These are phyloP conservation scores for Rhombomys opimus DNA, from an alignment of 2,113 vertebrate genomes.

Conservation along the genomic window DNA sequence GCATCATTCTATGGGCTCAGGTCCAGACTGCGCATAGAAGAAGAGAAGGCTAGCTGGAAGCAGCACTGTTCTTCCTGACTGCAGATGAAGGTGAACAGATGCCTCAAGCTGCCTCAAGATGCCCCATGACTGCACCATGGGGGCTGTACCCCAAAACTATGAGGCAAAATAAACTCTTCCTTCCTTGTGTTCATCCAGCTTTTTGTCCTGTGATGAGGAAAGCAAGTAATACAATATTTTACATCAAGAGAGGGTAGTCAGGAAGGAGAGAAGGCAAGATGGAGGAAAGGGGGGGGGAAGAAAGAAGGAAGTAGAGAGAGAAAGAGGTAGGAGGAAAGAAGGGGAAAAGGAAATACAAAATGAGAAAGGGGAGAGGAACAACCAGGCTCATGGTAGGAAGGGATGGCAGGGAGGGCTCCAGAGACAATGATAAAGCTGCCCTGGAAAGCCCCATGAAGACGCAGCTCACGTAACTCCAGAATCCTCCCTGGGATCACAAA, in stretches of 20 bases:
- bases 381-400: background rate
- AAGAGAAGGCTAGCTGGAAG: background rate
- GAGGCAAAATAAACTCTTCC: background rate
- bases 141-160: background rate
- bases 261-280: background rate
- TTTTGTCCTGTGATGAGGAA: background rate
- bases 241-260: background rate
- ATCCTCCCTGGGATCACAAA: background rate
- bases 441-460: background rate
- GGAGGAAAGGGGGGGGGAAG: rapidly evolving
- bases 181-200: background rate
- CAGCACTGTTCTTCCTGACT: background rate
- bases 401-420: background rate
- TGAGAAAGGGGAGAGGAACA: too few relatives aligned
- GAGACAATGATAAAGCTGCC: background rate
- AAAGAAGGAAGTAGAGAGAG: too few relatives aligned
- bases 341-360: background rate
- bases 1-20: background rate
- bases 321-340: rapidly evolving
- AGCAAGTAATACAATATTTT: background rate
- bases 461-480: background rate
- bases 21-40: background rate
- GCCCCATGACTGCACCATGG: background rate
- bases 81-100: background rate
- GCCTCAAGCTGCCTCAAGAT: too few relatives aligned